Conservation (phyloP, 2,888 invertebrate species). For the Sarcophaga carnaria region DNA sequence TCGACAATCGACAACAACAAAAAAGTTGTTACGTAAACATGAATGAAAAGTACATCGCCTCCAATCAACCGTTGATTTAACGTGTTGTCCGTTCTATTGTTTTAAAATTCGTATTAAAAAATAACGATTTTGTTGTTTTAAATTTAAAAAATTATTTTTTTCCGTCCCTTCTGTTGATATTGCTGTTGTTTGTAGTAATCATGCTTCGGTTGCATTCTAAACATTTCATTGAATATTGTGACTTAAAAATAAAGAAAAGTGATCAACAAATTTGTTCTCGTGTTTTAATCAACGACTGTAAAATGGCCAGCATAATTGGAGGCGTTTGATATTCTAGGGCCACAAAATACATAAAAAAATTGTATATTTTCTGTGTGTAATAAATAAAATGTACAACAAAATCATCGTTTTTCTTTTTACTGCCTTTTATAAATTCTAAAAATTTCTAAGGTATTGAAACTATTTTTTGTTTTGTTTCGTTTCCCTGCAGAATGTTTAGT, state of each 20-base stretch:
- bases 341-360: too few relatives aligned
- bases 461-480: too few relatives aligned
- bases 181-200: not conserved
- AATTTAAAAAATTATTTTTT: not conserved
- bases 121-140: not conserved
- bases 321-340: too few relatives aligned
- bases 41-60: slow-evolving; percentile 18
- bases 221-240: too few relatives aligned
- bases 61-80: slow-evolving; percentile 49
- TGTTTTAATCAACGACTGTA: not conserved
- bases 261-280: not conserved
- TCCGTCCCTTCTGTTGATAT: not conserved
- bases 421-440: too few relatives aligned
- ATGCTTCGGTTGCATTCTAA: not conserved
- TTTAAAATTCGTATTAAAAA: not conserved
- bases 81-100: not conserved
- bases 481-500: too few relatives aligned
- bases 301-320: too few relatives aligned
- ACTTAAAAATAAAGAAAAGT: not conserved
- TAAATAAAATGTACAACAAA: too few relatives aligned
- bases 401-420: too few relatives aligned
- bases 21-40: not conserved
- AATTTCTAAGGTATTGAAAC: too few relatives aligned
- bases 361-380: too few relatives aligned
- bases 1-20: slow-evolving; percentile 8